Evolutionary conservation across 64 coral and sea anemone species (phyloP), one percentile per base, ranked within the genome.

Genomic region (Pocillopora verrucosa): DNA sequence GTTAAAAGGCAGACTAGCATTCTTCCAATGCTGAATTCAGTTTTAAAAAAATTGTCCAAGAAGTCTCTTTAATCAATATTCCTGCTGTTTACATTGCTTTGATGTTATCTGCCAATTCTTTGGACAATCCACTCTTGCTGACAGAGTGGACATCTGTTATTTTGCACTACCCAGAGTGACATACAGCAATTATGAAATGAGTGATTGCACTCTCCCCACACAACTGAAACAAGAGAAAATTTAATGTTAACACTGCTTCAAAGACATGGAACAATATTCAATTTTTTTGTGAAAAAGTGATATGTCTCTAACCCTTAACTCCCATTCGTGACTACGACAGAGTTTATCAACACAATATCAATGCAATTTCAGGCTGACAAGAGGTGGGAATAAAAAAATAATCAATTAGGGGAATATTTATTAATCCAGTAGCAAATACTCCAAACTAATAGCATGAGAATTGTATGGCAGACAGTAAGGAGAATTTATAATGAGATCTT

Each of bases 151-250:
- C 97, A 99, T 61, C 97, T 90, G 73, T 99, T 99, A 58, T 99
- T 99, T 60, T 99, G 97, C 25, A 99, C 97, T 19, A 99, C 93
- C 97, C 97, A 99, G n/a, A 99, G 85, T 13, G 93, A 95, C 97
- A 99, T 99, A 88, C 97, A 99, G 76, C 97, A 99, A 88, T 99
- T 99, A 63, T 99, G 97, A 82, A 99, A 99, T 36, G 97, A 99
- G 72, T 99, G 97, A 86, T 99, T 99, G 76, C 97, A 99, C 65
- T 99, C 97, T 89, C 97, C 97, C 97, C 97, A 99, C 1, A 99
- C 97, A 85, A 99, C 97, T 99, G 89, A 59, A 89, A 95, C 34
- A 41, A 30, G 41, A 89, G 61, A 61, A 64, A 67, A 72, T 38
- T 80, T 9, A 80, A 19, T 35, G 2, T 78, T 7, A 51, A 51